A percentile compares a stretch with the other conserved stretches of the same genome.
phyloP scores from a whole-genome alignment of 35 echinoderm and acorn worm genomes.

The Anneissia japonica region DNA sequence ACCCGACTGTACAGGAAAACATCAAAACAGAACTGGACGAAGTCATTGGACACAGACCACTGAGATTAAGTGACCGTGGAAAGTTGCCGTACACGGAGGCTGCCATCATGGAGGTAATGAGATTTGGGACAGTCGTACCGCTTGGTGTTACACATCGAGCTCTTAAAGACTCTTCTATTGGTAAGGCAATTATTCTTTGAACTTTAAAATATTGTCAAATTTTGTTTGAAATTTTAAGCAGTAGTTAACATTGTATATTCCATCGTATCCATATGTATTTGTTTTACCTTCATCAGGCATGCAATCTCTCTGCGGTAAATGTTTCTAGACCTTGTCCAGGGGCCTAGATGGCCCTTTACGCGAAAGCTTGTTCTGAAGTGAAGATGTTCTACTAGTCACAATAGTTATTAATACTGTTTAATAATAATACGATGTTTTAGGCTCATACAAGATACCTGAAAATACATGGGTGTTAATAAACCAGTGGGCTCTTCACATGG shows the following conservation, averaged over 20 bases:
- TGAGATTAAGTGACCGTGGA: not conserved
- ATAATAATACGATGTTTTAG: not conserved
- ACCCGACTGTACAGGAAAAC: conserved; percentile 5
- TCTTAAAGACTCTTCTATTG: not conserved
- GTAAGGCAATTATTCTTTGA: too few species aligned
- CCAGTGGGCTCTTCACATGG: conserved; percentile 14
- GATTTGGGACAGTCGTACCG: not conserved
- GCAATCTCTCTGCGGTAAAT: too few species aligned
- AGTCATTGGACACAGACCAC: not conserved
- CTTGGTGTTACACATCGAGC: conserved; percentile 1
- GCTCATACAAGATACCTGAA: conserved; percentile 18
- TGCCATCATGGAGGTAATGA: conserved; percentile 8
- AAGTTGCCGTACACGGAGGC: conserved; percentile 7
- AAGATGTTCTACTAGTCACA: too few species aligned
- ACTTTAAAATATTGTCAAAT: too few species aligned
- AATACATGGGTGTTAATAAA: conserved; percentile 20
- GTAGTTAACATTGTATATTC: too few species aligned
- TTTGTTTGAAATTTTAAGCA: too few species aligned
- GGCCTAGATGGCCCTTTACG: too few species aligned
- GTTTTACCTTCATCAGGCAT: too few species aligned
- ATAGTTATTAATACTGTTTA: too few species aligned
- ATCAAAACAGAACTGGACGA: not conserved
- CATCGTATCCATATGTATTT: too few species aligned
- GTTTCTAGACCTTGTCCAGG: too few species aligned
- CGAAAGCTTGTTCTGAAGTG: too few species aligned